phyloP scores from a whole-genome alignment of 2,888 invertebrate species.

The Artemia sinica region DNA sequence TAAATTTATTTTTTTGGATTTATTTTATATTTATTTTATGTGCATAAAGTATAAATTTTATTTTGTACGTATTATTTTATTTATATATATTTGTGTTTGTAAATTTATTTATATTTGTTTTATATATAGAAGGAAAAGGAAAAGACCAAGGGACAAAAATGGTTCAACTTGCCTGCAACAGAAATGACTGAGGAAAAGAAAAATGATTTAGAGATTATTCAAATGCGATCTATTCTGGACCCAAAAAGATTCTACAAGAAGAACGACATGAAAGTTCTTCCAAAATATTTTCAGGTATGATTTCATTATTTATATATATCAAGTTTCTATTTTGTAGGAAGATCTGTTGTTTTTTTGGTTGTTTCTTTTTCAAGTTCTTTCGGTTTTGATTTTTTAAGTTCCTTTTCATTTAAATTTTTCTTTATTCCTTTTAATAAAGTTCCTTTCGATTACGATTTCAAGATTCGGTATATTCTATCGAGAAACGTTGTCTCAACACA shows the following conservation, averaged over 20 bases:
- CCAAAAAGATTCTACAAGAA: constrained; percentile 90
- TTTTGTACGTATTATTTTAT: background rate
- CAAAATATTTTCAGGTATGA: constrained; percentile 78
- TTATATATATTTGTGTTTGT: constrained; percentile 14
- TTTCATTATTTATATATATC: background rate
- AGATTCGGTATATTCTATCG: background rate
- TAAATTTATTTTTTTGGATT: constrained; percentile 12
- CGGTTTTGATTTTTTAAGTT: too few species aligned
- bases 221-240: constrained; percentile 79
- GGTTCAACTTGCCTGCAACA: constrained; percentile 76
- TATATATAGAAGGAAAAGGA: constrained; percentile 46
- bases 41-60: constrained; percentile 11
- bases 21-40: constrained; percentile 15
- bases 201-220: constrained; percentile 68
- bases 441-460: background rate
- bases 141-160: constrained; percentile 64
- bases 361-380: too few species aligned
- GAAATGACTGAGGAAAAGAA: constrained; percentile 74
- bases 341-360: too few species aligned
- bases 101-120: constrained; percentile 21
- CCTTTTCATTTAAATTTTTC: too few species aligned
- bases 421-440: too few species aligned
- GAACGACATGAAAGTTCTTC: constrained; percentile 63
- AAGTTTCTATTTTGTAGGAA: too few species aligned
- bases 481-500: background rate